phyloP scores from a whole-genome alignment of 2,797 vertebrate genomes.

The Ceyx erithaca region DNA sequence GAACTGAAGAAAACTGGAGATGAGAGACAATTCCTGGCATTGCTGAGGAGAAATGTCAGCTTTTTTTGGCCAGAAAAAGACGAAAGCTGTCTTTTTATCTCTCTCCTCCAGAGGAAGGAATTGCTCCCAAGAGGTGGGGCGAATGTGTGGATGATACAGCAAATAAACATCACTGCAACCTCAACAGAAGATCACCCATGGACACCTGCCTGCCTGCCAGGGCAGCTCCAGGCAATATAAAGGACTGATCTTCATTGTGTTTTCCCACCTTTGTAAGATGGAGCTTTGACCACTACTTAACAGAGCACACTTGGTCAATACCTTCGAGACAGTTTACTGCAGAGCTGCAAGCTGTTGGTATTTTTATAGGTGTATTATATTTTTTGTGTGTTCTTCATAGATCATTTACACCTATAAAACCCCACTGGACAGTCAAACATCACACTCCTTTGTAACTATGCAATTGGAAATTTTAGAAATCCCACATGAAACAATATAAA shows the following conservation, averaged over 20 bases:
- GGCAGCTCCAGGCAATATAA: background rate
- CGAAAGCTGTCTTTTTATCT: background rate
- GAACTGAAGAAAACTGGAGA: background rate
- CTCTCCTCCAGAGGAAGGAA: background rate
- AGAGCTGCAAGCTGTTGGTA: background rate
- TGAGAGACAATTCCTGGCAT: background rate
- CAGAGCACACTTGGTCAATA: background rate
- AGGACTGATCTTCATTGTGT: background rate
- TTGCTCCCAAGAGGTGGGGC: background rate
- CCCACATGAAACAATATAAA: background rate
- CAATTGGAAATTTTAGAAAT: background rate
- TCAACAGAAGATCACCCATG: fast-evolving
- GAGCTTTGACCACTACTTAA: background rate
- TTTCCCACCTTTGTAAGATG: background rate
- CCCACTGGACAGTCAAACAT: background rate
- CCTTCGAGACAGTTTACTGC: background rate
- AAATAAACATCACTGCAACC: background rate
- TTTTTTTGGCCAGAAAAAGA: background rate
- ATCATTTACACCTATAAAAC: background rate
- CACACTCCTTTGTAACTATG: background rate
- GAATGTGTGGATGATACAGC: background rate
- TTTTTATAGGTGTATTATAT: background rate
- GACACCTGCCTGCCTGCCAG: background rate
- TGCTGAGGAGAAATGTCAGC: background rate
- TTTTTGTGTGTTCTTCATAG: background rate